Percentiles rank a stretch among this genome's conserved stretches.
phyloP scores from a whole-genome alignment of 2,888 invertebrate genomes.

The Eustalomyia histrio region DNA sequence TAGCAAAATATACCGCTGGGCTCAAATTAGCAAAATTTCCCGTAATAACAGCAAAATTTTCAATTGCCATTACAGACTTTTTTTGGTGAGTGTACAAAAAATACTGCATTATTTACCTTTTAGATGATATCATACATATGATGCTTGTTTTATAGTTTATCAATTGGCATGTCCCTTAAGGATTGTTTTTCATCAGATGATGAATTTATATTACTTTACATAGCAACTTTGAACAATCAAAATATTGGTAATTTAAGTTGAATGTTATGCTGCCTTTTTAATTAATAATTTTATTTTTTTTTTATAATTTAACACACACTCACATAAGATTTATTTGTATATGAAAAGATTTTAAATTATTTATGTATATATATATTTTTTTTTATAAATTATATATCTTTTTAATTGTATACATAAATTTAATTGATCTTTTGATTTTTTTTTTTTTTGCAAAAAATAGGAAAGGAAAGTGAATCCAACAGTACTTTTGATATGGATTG shows the following conservation, averaged over 20 bases:
- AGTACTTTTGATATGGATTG: not conserved
- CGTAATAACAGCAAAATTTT: too few relatives aligned
- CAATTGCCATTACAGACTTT: too few relatives aligned
- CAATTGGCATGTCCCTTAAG: not conserved
- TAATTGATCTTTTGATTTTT: conserved; percentile 21
- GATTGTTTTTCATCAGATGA: not conserved
- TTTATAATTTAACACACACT: conserved; percentile 52
- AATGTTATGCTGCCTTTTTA: conserved; percentile 30
- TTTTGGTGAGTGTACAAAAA: too few relatives aligned
- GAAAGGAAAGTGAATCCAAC: conserved; percentile 1
- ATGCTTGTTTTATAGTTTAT: not conserved
- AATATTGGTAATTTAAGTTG: not conserved
- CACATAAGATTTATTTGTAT: conserved; percentile 54
- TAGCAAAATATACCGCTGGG: too few relatives aligned
- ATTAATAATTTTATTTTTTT: conserved; percentile 23
- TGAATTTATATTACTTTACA: conserved; percentile 17
- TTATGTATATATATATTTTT: conserved; percentile 39
- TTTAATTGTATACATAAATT: conserved; percentile 36
- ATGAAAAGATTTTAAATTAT: conserved; percentile 15
- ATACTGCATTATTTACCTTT: too few relatives aligned
- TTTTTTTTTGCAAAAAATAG: conserved; percentile 14
- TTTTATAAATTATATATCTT: not conserved
- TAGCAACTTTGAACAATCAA: not conserved
- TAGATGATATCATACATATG: conserved; percentile 20
- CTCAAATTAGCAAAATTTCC: too few relatives aligned